Base-by-base conservation (phyloP, 2,888 invertebrate species). In the Cheilosia urbana region DNA sequence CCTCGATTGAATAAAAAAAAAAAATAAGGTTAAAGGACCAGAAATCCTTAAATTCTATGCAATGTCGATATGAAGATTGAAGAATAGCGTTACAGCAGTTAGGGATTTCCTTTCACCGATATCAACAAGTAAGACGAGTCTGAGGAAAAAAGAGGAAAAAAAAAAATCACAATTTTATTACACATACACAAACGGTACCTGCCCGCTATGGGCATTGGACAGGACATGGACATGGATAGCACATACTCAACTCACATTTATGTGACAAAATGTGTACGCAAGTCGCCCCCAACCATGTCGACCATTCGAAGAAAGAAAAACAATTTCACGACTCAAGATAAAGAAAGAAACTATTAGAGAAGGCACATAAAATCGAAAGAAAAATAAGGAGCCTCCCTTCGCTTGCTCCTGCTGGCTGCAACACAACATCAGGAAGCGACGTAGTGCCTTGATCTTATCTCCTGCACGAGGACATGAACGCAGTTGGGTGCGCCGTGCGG, bases 371-470 rank as follows among this genome's bases (percentile, higher is more conserved):
- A 42, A 76, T 47, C 24, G 65, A 57, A 58, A 47, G 17, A 62
- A 45, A 21, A 62, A 15, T 47, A 75, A 57, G 13, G 45, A 65
- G 40, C 34, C 24, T 19, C 34, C 21, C 47, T 2, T 55, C 6
- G 27, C 27, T 27, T 6, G 27, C 7, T 27, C 27, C 6, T 27
- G 0, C 19, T 13, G 9, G 15, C 57, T 15, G 9, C 37, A 57
- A 45, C 49, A 42, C 11, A 13, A 66, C 40, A 68, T 60, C 69
- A 69, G 69, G 65, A 75, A 69, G 65, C 63, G 49, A 76, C 85
- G 57, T 58, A 45, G 76, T 76, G 81, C 81, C 79, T 73, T 73
- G 79, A 84, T 83, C 62, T 78, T 78, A 73, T 84, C 81, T 62
- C 68, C 57, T 47, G 68, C 51, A 83, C 49, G 63, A 68, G 72